Base-by-base conservation (phyloP, 2,888 invertebrate genomes). In the Aspidapion aeneum region DNA sequence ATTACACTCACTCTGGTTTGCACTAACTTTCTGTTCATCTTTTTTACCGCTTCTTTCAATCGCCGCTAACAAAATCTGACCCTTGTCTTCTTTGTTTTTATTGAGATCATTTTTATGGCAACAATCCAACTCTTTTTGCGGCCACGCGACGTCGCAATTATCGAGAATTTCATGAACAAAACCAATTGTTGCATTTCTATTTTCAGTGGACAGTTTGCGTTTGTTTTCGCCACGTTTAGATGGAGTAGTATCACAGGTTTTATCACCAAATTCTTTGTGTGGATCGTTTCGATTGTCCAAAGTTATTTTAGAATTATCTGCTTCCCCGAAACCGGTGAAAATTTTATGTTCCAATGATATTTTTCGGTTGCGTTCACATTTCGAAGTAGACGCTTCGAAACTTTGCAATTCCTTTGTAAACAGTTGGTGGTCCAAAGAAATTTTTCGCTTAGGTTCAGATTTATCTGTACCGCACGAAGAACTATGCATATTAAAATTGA, bases 1-100 rank as follows among this genome's bases (percentile, higher is more conserved):
- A 79, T 79, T 78, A 79, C 72, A 66, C 63, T 69, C 74, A 74
- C 73, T 71, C 71, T 63, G 66, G 56, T 57, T 57, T 61, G 61
- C 65, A 61, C 58, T 63, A 57, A 17, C 64, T 66, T 63, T 71
- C 66, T 65, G 67, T 67, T 65, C 66, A 68, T 60, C 64, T 69
- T 56, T 72, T 62, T 68, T 70, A 57, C 71, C 77, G 70, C 78
- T 77, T 60, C 79, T 75, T 69, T 80, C 76, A 65, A 80, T 80
- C 56, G 80, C 80, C 66, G 78, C 78, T 63, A 80, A 70, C 62
- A 80, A 70, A 63, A 79, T 69, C 70, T 79, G 77, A 66, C 78
- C 76, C 65, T 76, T 75, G 70, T 75, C 72, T 58, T 60, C 19
- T 16, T 59, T 61, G 60, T 61, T 69, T 70, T 68, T 75, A 67